phyloP scores from a whole-genome alignment of 2,888 invertebrate species.

The Aporophyla lueneburgensis region DNA sequence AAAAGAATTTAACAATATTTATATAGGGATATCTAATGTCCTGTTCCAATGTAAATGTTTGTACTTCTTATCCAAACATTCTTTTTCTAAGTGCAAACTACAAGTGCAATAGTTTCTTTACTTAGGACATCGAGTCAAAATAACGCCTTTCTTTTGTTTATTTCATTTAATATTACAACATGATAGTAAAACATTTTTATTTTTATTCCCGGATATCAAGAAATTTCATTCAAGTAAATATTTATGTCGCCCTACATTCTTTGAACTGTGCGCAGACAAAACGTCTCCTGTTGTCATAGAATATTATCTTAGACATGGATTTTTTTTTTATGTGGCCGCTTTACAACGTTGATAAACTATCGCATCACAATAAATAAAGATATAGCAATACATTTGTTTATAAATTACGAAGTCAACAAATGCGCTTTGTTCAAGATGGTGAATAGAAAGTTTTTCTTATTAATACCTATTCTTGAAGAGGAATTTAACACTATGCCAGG shows the following conservation, averaged over 20 bases:
- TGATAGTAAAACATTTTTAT: conserved; percentile 5
- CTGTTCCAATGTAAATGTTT: conserved; percentile 31
- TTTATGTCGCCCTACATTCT: conserved; percentile 40
- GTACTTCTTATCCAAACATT: neutral
- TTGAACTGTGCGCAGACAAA: conserved; percentile 34
- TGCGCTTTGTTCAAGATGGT: conserved; percentile 16
- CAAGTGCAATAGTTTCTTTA: conserved; percentile 23
- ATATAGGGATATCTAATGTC: neutral
- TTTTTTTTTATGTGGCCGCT: conserved; percentile 48
- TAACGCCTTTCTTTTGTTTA: neutral
- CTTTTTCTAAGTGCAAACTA: neutral
- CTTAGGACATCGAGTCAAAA: neutral
- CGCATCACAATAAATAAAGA: conserved; percentile 44
- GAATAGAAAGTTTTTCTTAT: conserved; percentile 11
- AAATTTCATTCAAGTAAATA: conserved; percentile 26
- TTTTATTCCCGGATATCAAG: conserved; percentile 25
- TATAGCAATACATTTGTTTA: conserved; percentile 35
- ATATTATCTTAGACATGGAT: conserved; percentile 53
- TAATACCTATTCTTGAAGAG: neutral
- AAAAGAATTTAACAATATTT: conserved; percentile 9
- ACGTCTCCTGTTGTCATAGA: conserved; percentile 49
- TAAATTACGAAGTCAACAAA: conserved; percentile 24
- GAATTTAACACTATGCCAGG: neutral
- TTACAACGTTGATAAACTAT: conserved; percentile 40
- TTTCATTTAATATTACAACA: neutral